Evolutionary conservation across 2,888 invertebrate species (phyloP).

Genomic region (Lydus trimaculatus): DNA sequence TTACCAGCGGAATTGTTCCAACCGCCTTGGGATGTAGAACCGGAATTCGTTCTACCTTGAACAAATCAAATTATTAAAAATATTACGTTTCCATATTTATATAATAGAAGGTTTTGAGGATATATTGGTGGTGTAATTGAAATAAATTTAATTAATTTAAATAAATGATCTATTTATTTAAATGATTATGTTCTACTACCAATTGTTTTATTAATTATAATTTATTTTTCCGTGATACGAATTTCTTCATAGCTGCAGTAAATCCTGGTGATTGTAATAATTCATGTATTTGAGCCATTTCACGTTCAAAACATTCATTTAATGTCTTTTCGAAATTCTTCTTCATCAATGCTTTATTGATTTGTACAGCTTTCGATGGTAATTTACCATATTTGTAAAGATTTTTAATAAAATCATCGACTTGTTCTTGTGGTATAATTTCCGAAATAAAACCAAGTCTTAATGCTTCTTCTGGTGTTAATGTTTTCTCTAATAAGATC

Average conservation of each 20-base stretch:
- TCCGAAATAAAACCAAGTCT: slow-evolving; percentile 80
- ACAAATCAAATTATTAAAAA: slow-evolving; percentile 27
- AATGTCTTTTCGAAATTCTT: slow-evolving; percentile 67
- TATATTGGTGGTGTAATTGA: slow-evolving; percentile 27
- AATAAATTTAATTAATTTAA: slow-evolving; percentile 18
- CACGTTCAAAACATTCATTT: slow-evolving; percentile 71
- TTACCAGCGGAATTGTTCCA: slow-evolving; percentile 73
- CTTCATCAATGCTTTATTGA: slow-evolving; percentile 76
- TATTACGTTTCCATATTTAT: slow-evolving; percentile 23
- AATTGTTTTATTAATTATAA: slow-evolving; percentile 41
- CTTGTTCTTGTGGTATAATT: slow-evolving; percentile 71
- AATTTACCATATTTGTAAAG: slow-evolving; percentile 66
- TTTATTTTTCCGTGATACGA: slow-evolving; percentile 59
- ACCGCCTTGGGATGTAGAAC: slow-evolving; percentile 64
- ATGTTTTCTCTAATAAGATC: slow-evolving; percentile 72
- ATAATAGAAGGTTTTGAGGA: slow-evolving; percentile 24
- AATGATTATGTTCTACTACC: neutral
- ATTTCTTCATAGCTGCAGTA: slow-evolving; percentile 66
- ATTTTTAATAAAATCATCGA: slow-evolving; percentile 65
- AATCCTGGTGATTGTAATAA: slow-evolving; percentile 74
- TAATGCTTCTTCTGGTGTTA: slow-evolving; percentile 81
- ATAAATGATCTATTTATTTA: slow-evolving; percentile 6
- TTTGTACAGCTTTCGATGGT: slow-evolving; percentile 68
- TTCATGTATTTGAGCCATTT: slow-evolving; percentile 71
- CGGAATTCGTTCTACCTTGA: slow-evolving; percentile 46